Evolutionary conservation across 2,797 vertebrate genomes (phyloP), one percentile per base, ranked within the genome.

Genomic region (Apodemus agrarius): DNA sequence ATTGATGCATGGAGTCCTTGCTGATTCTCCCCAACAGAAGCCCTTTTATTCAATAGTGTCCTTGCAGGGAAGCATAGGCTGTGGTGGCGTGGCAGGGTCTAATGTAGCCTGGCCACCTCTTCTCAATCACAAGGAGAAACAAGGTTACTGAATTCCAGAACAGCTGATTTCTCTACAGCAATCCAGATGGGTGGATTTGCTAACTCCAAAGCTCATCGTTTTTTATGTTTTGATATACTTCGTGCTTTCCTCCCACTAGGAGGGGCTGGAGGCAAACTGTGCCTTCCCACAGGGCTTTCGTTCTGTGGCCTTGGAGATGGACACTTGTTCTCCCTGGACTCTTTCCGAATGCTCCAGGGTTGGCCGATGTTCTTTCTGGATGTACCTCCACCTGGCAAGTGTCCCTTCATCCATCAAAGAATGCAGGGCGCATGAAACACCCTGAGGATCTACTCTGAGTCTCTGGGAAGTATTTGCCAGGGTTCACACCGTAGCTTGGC

Each of bases 391-490:
- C 69, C 65, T 93, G 95, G 92, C 88, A 93, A 80, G 57, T 6
- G 37, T 80, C 92, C 21, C 57, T 90, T 82, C 90, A 96, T 97
- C 94, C 57, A 86, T 95, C 95, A 96, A 49, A 91, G 61, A 74
- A 67, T 46, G 21, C 52, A 74, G 61, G 83, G 87, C 12, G 19
- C n/a, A n/a, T 11, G 34, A 57, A 75, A 75, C 16, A 46, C 61
- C 74, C 91, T 0, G 9, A 92, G 78, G 88, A 54, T 40, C 67
- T 89, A 14, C 24, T 72, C n/a, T 13, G 43, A 57, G 88, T 82
- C 78, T 82, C 40, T 34, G n/a, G 26, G 34, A 63, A 89, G 49
- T 37, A 43, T 87, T 57, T 91, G 88, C 92, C 61, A 43, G 34
- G 16, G 65, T 95, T 94, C 88, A 93, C 12, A 21, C 13, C 37